A percentile compares a stretch with the other conserved stretches of the same genome.
Evolutionary conservation across 2,113 vertebrate genomes (phyloP).

Genomic region (Daubentonia madagascariensis): DNA sequence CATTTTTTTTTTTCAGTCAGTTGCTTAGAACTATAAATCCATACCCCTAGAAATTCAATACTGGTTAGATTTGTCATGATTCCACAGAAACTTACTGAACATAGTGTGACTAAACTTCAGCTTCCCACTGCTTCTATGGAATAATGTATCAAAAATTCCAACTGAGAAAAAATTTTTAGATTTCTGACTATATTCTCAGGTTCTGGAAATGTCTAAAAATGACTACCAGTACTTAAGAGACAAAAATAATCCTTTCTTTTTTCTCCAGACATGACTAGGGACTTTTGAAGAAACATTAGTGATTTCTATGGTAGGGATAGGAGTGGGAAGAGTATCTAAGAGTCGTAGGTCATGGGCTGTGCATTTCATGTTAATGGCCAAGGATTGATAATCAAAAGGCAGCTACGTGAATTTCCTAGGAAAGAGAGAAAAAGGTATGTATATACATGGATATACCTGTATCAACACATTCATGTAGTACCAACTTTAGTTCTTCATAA

Average conservation of each 20-base stretch:
- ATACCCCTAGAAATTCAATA: not conserved
- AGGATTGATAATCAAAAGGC: not conserved
- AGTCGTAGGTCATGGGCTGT: not conserved
- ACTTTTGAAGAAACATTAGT: not conserved
- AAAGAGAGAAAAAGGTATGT: not conserved
- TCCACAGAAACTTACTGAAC: not conserved
- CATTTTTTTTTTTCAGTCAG: not conserved
- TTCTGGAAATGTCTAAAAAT: not conserved
- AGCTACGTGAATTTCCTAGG: not conserved
- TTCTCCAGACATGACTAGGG: not conserved
- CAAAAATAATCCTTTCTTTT: not conserved
- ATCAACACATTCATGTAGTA: not conserved
- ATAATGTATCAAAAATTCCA: not conserved
- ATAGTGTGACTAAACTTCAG: not conserved
- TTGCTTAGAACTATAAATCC: not conserved
- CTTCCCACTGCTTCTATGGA: not conserved
- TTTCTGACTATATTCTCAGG: not conserved
- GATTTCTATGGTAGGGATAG: not conserved
- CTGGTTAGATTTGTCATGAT: not conserved
- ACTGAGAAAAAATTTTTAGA: not conserved
- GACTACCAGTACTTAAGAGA: not conserved
- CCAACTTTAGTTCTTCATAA: not conserved
- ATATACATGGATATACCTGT: not conserved
- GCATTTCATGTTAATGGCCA: not conserved
- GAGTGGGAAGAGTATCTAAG: not conserved